phyloP scores from a whole-genome alignment of 2,113 vertebrate species.

The Tyto alba region DNA sequence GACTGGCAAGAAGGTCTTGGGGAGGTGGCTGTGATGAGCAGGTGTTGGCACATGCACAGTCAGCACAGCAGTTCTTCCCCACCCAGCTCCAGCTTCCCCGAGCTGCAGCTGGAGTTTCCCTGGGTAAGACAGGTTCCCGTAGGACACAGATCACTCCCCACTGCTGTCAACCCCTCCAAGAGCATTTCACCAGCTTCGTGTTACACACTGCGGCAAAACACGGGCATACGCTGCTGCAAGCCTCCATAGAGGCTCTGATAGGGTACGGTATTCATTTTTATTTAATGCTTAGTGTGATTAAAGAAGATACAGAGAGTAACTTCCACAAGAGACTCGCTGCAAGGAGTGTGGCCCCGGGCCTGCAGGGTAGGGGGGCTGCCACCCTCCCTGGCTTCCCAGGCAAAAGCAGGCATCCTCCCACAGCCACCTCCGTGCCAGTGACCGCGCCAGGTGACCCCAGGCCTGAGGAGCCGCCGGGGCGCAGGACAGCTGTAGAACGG shows the following conservation, averaged over 20 bases:
- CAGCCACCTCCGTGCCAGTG: not conserved
- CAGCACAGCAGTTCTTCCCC: not conserved
- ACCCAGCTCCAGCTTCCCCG: not conserved
- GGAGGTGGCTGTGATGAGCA: too few species aligned
- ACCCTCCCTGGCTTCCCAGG: too few species aligned
- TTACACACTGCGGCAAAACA: fast-evolving
- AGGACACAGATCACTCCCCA: fast-evolving
- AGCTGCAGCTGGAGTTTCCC: not conserved
- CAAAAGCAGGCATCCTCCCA: too few species aligned
- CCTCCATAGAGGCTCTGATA: not conserved
- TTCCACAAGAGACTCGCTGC: not conserved
- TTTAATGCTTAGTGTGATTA: too few species aligned
- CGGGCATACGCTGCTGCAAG: too few species aligned
- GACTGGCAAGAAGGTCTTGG: not conserved
- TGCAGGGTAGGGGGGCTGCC: not conserved
- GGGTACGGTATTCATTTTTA: not conserved
- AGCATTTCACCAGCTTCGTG: fast-evolving
- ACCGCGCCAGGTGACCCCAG: not conserved
- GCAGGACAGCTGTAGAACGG: not conserved
- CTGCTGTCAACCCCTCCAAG: not conserved
- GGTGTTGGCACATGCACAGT: not conserved
- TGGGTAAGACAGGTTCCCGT: fast-evolving
- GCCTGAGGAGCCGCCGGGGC: too few species aligned
- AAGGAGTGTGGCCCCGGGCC: not conserved
- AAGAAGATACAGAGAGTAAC: not conserved